phyloP scores from a whole-genome alignment of 1,140 invertebrate species.

The Oncopodura yosiiana region DNA sequence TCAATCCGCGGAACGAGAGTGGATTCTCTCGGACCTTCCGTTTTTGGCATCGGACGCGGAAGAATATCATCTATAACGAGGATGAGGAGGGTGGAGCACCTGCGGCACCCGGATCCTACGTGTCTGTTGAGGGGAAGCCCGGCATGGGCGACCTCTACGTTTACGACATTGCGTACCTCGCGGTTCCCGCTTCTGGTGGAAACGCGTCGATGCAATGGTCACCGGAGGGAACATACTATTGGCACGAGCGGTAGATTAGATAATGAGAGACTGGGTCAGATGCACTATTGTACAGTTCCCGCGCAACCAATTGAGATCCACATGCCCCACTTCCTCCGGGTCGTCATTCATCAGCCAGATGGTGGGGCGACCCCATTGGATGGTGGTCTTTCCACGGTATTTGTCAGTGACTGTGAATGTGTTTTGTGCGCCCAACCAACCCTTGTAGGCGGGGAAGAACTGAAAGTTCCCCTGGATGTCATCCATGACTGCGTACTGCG shows the following conservation, averaged over 20 bases:
- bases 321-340: background rate
- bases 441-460: background rate
- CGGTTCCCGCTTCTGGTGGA: too few relatives aligned
- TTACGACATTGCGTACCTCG: too few relatives aligned
- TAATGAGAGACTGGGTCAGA: background rate
- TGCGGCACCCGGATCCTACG: too few relatives aligned
- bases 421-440: background rate
- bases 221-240: too few relatives aligned
- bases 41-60: too few relatives aligned
- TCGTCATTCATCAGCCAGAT: background rate
- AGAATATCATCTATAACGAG: too few relatives aligned
- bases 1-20: too few relatives aligned
- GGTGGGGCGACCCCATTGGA: background rate
- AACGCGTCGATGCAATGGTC: too few relatives aligned
- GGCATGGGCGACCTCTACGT: too few relatives aligned
- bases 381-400: background rate
- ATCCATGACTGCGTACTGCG: background rate
- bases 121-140: too few relatives aligned
- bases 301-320: background rate
- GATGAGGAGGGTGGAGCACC: too few relatives aligned
- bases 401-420: background rate
- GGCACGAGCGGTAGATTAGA: background rate
- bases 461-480: background rate
- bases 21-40: too few relatives aligned
- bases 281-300: background rate